Evolutionary conservation across 2,113 vertebrate genomes (phyloP).

Genomic region (Puffinus mauretanicus): DNA sequence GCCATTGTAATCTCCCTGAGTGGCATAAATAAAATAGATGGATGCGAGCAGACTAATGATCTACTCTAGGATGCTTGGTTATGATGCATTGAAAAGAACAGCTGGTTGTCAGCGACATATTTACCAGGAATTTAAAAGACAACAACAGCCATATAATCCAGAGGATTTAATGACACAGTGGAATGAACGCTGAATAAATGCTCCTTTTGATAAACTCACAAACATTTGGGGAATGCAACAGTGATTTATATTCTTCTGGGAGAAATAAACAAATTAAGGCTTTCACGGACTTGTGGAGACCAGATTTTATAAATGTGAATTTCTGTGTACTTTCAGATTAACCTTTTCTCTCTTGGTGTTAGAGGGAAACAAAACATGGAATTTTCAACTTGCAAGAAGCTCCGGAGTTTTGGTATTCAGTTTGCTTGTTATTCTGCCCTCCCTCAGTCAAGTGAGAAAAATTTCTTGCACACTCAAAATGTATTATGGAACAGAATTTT

Average conservation of each 20-base stretch:
- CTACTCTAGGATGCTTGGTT: not conserved
- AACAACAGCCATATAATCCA: constrained; percentile 39
- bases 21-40: not conserved
- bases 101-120: constrained; percentile 58
- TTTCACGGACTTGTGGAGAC: constrained; percentile 19
- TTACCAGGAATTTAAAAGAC: constrained; percentile 61
- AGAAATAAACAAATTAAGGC: constrained; percentile 60
- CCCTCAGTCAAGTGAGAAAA: not conserved
- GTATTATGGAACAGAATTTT: not conserved
- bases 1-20: not conserved
- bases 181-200: constrained; percentile 39
- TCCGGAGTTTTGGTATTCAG: not conserved
- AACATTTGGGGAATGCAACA: constrained; percentile 53
- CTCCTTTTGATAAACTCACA: constrained; percentile 56
- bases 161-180: constrained; percentile 54
- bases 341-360: constrained; percentile 11
- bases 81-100: constrained; percentile 43
- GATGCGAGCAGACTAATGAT: constrained; percentile 17
- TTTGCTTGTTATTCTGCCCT: not conserved
- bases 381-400: not conserved
- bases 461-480: not conserved
- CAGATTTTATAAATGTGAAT: constrained; percentile 22
- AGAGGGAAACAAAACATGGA: not conserved
- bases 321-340: constrained; percentile 23
- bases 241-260: constrained; percentile 62